A percentile compares a stretch with the other conserved stretches of the same genome.
These are phyloP conservation scores for Tipula helvola DNA, from an alignment of 2,888 invertebrate genomes.

Conservation along the genomic window DNA sequence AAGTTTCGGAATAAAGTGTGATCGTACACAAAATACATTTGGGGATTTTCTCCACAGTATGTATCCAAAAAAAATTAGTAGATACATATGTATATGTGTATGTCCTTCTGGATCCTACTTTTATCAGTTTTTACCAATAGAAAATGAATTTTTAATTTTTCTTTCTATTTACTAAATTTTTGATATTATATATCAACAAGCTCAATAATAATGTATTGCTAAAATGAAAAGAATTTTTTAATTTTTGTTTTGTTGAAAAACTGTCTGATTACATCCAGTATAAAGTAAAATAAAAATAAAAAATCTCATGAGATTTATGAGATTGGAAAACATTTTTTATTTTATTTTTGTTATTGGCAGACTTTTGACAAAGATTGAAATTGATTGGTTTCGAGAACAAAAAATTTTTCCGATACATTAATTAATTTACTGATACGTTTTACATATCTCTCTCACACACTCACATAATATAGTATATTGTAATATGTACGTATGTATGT, in stretches of 20 bases:
- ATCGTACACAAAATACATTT: neutral
- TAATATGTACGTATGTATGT: neutral
- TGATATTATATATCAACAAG: neutral
- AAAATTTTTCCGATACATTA: neutral
- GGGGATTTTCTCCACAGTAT: neutral
- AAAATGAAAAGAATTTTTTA: neutral
- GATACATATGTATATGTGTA: neutral
- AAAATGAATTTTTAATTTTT: neutral
- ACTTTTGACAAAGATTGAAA: neutral
- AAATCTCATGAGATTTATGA: neutral
- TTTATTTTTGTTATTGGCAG: neutral
- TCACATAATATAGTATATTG: too few species aligned
- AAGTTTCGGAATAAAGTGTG: neutral
- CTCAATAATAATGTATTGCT: neutral
- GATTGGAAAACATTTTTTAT: neutral
- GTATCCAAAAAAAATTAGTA: neutral
- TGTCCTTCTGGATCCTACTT: neutral
- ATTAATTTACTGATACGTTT: neutral
- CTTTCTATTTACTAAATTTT: neutral
- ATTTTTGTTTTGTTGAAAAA: neutral
- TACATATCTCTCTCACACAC: neutral
- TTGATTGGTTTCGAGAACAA: neutral
- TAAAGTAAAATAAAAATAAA: neutral
- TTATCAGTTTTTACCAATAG: neutral
- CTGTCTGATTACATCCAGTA: neutral